phyloP scores from a whole-genome alignment of 2,888 invertebrate species.

The Phalera bucephala region DNA sequence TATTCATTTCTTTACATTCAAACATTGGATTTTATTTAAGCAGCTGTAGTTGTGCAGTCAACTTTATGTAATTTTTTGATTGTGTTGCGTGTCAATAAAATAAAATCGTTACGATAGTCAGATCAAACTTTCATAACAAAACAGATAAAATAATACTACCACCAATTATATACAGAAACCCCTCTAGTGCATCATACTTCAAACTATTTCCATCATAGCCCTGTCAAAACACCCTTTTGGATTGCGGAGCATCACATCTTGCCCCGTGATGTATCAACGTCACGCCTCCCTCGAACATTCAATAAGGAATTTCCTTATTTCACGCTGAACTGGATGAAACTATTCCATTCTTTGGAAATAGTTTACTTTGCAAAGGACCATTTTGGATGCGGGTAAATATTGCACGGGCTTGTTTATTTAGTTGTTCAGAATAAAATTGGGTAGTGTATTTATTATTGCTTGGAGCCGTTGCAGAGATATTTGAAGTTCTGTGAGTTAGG shows the following conservation, averaged over 20 bases:
- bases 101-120: too few relatives aligned
- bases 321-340: constrained; percentile 28
- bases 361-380: constrained; percentile 23
- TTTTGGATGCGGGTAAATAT: constrained; percentile 21
- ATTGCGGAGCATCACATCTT: constrained; percentile 24
- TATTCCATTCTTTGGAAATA: constrained; percentile 29
- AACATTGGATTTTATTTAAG: too few relatives aligned
- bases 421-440: too few relatives aligned
- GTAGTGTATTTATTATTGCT: not conserved
- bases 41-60: too few relatives aligned
- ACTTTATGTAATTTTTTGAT: too few relatives aligned
- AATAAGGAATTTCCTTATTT: constrained; percentile 40
- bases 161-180: too few relatives aligned
- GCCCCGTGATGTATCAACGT: constrained; percentile 35
- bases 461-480: too few relatives aligned
- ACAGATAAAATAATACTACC: too few relatives aligned
- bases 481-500: too few relatives aligned
- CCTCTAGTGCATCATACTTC: not conserved
- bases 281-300: constrained; percentile 22
- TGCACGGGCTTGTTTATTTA: constrained; percentile 8
- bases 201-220: not conserved
- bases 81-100: too few relatives aligned
- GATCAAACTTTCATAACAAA: too few relatives aligned
- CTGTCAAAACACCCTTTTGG: constrained; percentile 6
- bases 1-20: too few relatives aligned